Evolutionary conservation across 2,888 invertebrate species (phyloP).

Genomic region (Pharmacophagus antenor): DNA sequence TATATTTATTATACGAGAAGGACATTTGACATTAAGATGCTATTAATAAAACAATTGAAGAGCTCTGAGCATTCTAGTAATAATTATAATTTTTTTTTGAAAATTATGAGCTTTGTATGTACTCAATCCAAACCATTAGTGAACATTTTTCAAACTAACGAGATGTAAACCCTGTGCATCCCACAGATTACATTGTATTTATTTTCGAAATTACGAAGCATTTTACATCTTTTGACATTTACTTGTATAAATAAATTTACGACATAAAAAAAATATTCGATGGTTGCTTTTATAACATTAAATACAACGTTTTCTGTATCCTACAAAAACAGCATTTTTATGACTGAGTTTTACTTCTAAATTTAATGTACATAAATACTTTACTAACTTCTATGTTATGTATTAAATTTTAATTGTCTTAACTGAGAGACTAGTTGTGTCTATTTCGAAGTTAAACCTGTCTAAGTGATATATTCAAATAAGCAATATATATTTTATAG

Average conservation of each 20-base stretch:
- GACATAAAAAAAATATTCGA: background rate
- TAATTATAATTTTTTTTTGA: conserved; percentile 9
- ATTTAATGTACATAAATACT: background rate
- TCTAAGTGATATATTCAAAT: conserved; percentile 5
- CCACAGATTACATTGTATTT: conserved; percentile 52
- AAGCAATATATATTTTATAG: conserved; percentile 42
- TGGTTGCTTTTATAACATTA: background rate
- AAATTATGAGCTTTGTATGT: conserved; percentile 8
- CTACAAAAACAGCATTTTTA: background rate
- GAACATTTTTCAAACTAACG: conserved; percentile 1
- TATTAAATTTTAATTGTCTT: background rate
- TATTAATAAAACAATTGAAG: conserved; percentile 12
- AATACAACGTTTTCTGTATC: background rate
- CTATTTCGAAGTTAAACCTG: conserved; percentile 10
- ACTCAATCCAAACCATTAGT: conserved; percentile 1
- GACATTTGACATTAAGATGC: conserved; percentile 13
- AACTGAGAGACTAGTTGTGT: conserved; percentile 7
- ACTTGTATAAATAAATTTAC: conserved; percentile 5
- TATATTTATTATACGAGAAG: conserved; percentile 8
- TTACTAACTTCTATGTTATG: background rate
- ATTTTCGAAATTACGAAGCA: conserved; percentile 47
- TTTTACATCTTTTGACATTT: conserved; percentile 34
- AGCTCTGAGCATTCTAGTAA: conserved; percentile 18
- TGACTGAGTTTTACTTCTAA: background rate
- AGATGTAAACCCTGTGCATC: conserved; percentile 59